Base-by-base conservation (phyloP, 1,140 invertebrate species). In the Globodera rostochiensis region DNA sequence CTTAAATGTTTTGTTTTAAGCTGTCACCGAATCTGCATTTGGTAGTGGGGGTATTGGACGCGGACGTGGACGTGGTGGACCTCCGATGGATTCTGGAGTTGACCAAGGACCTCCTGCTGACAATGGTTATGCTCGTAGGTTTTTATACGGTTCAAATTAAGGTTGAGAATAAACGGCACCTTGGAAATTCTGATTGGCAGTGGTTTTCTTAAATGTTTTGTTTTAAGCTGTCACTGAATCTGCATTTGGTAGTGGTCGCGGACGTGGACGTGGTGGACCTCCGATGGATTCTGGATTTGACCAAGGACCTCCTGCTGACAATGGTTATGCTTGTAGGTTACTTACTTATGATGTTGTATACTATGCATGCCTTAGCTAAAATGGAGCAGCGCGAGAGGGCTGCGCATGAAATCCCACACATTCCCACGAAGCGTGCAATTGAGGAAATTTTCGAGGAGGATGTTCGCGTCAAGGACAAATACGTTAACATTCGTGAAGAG, bases 381-480 rank as follows among this genome's bases (percentile, higher is more conserved):
- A 25, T 25, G 25, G 75, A 77, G 73, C 70, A n/a, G 9, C 73
- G n/a, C 25, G 57, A 64, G 19, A 19, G 57, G 19, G 11, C 19
- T 64, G 77, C 21, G 57, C 8, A 57, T 11, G 13, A 76, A 7
- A 66, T 69, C 6, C 69, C 76, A 25, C 81, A 82, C 57, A 81
- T 82, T 13, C 80, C 80, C 3, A 45, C 11, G n/a, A 45, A 60
- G 7, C 81, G 81, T 21, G 19, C 66, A 45, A 67, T 82, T 47
- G 81, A 77, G 4, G 81, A 83, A 15, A 75, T 82, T 76, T 83
- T 84, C 11, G 82, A 46, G 9, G 81, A 82, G 6, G 81, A 82
- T 53, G 71, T 49, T 15, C 67, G 67, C 36, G 19, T 57, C 6
- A 50, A 69, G 11, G 81, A 82, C 5, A 74, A 83, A 19, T 82